Base-by-base conservation (phyloP, 1,140 invertebrate species). In the Muscidifurax raptorellus region DNA sequence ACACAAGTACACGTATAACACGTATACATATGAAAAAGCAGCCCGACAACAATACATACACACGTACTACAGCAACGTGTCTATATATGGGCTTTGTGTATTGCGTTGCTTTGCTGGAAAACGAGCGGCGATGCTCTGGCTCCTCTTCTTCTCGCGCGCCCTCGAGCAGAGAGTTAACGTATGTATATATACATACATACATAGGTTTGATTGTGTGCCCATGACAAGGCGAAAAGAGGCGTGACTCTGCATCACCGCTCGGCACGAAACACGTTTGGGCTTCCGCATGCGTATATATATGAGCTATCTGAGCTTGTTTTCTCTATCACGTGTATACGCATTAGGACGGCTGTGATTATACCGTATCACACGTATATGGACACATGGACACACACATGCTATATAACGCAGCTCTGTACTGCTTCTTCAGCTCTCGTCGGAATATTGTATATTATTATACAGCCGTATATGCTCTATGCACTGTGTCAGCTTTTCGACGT, bases 71-170 rank as follows among this genome's bases (percentile, higher is more conserved):
- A 59, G 69, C 47, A 72, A 12, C 30, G 28, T 77, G 36, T 77
- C 6, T 47, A 10, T 66, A 10, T 66, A 52, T 69, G 47, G 52
- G 81, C 81, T 83, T 83, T 76, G 72, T 86, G 86, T 84, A 87
- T 87, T 85, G 47, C 67, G 22, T 75, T 66, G 80, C 80, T 75
- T 44, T 81, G 40, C 69, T 80, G 4, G 1, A 22, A 59, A n/a
- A 52, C 27, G 30, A 36, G 18, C 30, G 69, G 27, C 27, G 67
- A 81, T 81, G 27, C 59, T 18, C 12, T 0, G 4, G 22, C 28
- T 69, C 78, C 0, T 4, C 22, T 69, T 47, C 66, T 71, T 44
- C 75, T 77, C 40, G 7, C 1, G 7, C 1, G 2, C 40, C 40
- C 9, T 67, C 9, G n/a, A 10, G 30, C 72, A 40, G 36, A 40